Conservation (phyloP, 1,140 invertebrate genomes). For the Dinothrombium tinctorium region DNA sequence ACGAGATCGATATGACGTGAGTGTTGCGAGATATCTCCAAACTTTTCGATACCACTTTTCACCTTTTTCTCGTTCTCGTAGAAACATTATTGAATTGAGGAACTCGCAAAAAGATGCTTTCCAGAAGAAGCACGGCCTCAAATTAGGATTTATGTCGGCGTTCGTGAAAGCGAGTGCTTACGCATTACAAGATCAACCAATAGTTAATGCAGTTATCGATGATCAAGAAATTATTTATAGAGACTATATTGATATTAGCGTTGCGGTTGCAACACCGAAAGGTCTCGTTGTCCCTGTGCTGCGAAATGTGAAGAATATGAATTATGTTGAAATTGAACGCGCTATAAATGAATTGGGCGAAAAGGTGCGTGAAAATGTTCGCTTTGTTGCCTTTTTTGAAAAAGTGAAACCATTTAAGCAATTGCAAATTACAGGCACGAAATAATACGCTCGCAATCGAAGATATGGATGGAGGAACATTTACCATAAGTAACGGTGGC, state of each 20-base stretch:
- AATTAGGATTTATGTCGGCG: slow-evolving; percentile 96
- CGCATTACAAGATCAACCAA: slow-evolving; percentile 79
- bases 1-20: slow-evolving; percentile 96
- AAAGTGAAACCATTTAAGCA: neutral
- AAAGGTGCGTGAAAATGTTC: slow-evolving; percentile 43
- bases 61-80: slow-evolving; percentile 23
- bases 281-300: slow-evolving; percentile 94
- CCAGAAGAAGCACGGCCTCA: slow-evolving; percentile 75
- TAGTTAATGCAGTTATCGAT: slow-evolving; percentile 96
- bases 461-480: slow-evolving; percentile 99
- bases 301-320: slow-evolving; percentile 83
- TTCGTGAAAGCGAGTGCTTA: slow-evolving; percentile 86
- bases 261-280: slow-evolving; percentile 99
- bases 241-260: slow-evolving; percentile 95
- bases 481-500: slow-evolving; percentile 98
- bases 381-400: neutral
- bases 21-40: slow-evolving; percentile 7
- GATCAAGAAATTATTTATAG: slow-evolving; percentile 86
- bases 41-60: neutral
- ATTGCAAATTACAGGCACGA: slow-evolving; percentile 21
- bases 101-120: slow-evolving; percentile 68
- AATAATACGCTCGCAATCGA: slow-evolving; percentile 65
- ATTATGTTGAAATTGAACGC: slow-evolving; percentile 87
- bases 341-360: slow-evolving; percentile 68
- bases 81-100: slow-evolving; percentile 79